Evolutionary conservation across 2,888 invertebrate species (phyloP).

Genomic region (Alentia gelatinosa): DNA sequence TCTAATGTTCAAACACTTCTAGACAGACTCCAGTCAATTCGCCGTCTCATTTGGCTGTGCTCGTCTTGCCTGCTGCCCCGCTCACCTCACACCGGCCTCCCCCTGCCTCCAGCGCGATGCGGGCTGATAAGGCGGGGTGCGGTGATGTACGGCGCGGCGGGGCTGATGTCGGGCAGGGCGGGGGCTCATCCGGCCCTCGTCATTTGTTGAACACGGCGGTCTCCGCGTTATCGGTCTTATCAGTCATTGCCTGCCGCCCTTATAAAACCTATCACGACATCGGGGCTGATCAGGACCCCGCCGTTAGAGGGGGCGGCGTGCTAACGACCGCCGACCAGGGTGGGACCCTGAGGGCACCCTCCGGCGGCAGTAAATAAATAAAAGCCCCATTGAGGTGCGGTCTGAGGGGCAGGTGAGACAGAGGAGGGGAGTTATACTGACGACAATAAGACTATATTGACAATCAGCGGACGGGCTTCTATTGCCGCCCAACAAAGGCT

Average conservation of each 20-base stretch:
- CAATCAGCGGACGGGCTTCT: not conserved
- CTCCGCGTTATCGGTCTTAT: not conserved
- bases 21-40: too few species aligned
- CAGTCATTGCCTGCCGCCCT: not conserved
- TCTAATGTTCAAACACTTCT: too few species aligned
- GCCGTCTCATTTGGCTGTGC: too few species aligned
- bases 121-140: not conserved
- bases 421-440: not conserved
- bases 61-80: too few species aligned
- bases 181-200: not conserved
- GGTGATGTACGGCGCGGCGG: not conserved
- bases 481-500: not conserved
- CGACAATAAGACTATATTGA: not conserved
- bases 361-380: not conserved
- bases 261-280: conserved; percentile 17
- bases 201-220: conserved; percentile 33
- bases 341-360: not conserved
- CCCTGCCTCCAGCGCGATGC: too few species aligned
- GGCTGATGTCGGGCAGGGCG: not conserved
- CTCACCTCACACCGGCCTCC: too few species aligned
- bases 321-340: not conserved
- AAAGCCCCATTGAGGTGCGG: not conserved
- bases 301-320: not conserved
- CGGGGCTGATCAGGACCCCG: conserved; percentile 22
- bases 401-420: not conserved